These are phyloP conservation scores for Heliconius hermathena DNA, from an alignment of 1,140 invertebrate species.

Conservation along the genomic window DNA sequence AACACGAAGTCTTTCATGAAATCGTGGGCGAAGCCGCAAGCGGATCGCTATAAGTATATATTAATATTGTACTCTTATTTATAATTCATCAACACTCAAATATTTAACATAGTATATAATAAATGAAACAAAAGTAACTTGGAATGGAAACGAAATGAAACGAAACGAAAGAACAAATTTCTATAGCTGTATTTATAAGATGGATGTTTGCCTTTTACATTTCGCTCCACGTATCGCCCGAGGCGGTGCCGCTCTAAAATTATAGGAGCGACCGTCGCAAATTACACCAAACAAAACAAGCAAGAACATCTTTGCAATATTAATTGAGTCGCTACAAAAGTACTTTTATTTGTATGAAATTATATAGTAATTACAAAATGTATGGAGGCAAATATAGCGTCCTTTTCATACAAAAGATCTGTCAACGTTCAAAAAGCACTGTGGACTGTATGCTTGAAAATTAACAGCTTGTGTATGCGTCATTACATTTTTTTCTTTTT, in stretches of 20 bases:
- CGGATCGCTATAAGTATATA: not conserved
- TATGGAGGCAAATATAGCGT: constrained; percentile 19
- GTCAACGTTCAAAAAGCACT: constrained; percentile 18
- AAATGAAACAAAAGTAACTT: constrained; percentile 10
- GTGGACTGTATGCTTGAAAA: constrained; percentile 19
- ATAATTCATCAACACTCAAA: constrained; percentile 1
- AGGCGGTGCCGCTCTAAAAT: constrained; percentile 38
- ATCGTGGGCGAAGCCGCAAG: no score
- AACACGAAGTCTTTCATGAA: no score
- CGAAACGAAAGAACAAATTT: constrained; percentile 15
- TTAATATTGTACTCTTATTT: not conserved
- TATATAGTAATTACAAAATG: constrained; percentile 32
- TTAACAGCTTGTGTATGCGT: constrained; percentile 26
- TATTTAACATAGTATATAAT: constrained; percentile 9
- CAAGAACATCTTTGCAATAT: constrained; percentile 37
- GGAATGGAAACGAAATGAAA: constrained; percentile 13
- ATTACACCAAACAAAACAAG: constrained; percentile 39
- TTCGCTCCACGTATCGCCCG: constrained; percentile 33
- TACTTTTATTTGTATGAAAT: constrained; percentile 32
- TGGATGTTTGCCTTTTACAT: constrained; percentile 36
- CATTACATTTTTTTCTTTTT: constrained; percentile 24
- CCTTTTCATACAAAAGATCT: constrained; percentile 31
- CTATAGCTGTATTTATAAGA: constrained; percentile 20
- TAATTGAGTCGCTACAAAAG: constrained; percentile 35
- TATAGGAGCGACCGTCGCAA: constrained; percentile 34